phyloP scores from a whole-genome alignment of 2,888 invertebrate species.

The Mimachlamys varia region DNA sequence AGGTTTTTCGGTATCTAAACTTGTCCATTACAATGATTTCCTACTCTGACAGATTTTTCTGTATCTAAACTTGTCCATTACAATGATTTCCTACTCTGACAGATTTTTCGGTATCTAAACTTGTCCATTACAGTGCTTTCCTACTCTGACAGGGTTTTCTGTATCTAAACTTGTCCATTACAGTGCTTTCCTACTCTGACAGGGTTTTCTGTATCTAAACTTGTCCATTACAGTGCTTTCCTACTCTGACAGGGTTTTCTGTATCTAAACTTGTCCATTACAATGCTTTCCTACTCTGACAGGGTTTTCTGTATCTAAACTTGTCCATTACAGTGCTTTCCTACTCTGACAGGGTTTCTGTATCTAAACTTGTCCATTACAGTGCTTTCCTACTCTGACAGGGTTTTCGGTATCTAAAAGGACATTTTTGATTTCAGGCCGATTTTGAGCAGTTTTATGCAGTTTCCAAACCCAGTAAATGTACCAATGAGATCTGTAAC shows the following conservation, averaged over 20 bases:
- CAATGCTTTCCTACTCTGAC: background rate
- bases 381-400: background rate
- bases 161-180: too few species aligned
- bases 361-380: too few species aligned
- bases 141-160: background rate
- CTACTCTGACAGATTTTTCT: background rate
- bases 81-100: background rate
- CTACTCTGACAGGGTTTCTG: background rate
- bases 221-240: too few species aligned
- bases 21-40: too few species aligned
- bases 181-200: background rate
- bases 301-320: background rate
- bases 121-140: too few species aligned
- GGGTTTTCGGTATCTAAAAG: background rate
- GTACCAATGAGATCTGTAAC: constrained; percentile 84
- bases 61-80: too few species aligned
- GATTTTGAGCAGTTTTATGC: constrained; percentile 87
- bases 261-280: too few species aligned
- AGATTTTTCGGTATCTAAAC: background rate
- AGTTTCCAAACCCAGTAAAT: constrained; percentile 83
- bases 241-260: background rate
- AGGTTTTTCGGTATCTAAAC: background rate
- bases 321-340: too few species aligned
- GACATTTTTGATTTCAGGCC: constrained; percentile 80
- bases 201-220: background rate